A percentile compares a stretch with the other conserved stretches of the same genome.
Evolutionary conservation across 2,797 vertebrate genomes (phyloP).

Genomic region (Onychomys arenicola): DNA sequence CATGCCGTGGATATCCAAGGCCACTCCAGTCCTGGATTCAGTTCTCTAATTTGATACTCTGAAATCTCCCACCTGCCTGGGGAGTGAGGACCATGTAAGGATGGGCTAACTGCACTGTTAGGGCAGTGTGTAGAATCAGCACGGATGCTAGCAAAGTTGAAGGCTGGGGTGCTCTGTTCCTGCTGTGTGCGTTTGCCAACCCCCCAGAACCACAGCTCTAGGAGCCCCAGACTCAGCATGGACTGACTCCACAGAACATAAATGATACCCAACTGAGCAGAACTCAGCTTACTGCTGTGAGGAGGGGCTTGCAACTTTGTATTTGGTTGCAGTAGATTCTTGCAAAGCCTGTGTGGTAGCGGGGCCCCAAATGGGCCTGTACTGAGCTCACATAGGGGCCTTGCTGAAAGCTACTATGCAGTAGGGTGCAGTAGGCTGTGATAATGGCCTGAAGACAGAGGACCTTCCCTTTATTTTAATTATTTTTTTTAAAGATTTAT

Average conservation of each 20-base stretch:
- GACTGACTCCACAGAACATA: neutral
- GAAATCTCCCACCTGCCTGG: neutral
- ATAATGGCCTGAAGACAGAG: neutral
- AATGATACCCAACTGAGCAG: neutral
- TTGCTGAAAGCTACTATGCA: neutral
- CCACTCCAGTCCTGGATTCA: neutral
- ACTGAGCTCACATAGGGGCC: neutral
- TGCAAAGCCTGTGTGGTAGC: neutral
- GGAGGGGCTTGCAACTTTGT: neutral
- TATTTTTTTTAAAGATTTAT: no score
- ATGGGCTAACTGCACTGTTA: no score
- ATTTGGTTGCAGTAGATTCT: neutral
- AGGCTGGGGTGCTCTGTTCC: neutral
- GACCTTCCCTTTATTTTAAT: neutral
- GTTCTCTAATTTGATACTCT: neutral
- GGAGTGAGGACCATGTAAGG: no score
- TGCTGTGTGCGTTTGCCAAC: rapidly evolving
- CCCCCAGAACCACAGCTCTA: neutral
- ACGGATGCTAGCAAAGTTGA: neutral
- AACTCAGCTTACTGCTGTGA: neutral
- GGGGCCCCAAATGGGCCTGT: no score
- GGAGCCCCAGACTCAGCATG: rapidly evolving
- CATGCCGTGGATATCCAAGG: neutral
- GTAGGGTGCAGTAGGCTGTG: neutral
- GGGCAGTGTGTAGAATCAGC: neutral